These are phyloP conservation scores for Oligia fasciuncula DNA, from an alignment of 2,888 invertebrate species.

Conservation along the genomic window DNA sequence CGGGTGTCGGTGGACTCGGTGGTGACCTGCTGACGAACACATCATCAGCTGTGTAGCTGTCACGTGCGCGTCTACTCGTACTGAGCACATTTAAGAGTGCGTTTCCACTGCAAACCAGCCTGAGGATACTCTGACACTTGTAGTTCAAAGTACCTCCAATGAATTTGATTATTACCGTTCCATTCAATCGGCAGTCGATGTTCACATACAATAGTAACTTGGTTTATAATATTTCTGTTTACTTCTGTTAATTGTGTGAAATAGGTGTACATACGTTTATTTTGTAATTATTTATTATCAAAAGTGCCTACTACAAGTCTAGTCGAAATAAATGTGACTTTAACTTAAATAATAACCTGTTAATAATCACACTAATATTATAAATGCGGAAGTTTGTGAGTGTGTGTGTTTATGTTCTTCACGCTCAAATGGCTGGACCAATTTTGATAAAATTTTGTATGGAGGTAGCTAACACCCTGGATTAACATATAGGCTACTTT, in stretches of 20 bases:
- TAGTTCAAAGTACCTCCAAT: neutral
- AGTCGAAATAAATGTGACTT: neutral
- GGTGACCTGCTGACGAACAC: neutral
- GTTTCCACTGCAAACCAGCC: neutral
- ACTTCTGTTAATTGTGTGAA: neutral
- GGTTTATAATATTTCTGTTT: neutral
- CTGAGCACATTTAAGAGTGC: neutral
- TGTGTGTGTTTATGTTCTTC: too few species aligned
- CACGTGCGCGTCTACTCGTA: neutral
- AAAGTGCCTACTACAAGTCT: neutral
- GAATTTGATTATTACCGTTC: too few species aligned
- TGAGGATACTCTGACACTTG: too few species aligned
- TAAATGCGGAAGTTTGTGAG: too few species aligned
- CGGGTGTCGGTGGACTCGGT: too few species aligned
- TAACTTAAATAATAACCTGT: neutral
- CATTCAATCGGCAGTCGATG: too few species aligned
- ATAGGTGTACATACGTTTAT: neutral
- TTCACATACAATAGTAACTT: neutral
- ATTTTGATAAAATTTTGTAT: too few species aligned
- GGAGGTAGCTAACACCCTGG: too few species aligned
- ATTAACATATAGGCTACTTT: too few species aligned
- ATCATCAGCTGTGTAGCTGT: conserved; percentile 1
- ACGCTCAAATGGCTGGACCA: too few species aligned
- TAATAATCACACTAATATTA: too few species aligned
- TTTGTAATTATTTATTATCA: neutral